Conservation (phyloP, 2,113 vertebrate species). For the Hystrix brachyura region DNA sequence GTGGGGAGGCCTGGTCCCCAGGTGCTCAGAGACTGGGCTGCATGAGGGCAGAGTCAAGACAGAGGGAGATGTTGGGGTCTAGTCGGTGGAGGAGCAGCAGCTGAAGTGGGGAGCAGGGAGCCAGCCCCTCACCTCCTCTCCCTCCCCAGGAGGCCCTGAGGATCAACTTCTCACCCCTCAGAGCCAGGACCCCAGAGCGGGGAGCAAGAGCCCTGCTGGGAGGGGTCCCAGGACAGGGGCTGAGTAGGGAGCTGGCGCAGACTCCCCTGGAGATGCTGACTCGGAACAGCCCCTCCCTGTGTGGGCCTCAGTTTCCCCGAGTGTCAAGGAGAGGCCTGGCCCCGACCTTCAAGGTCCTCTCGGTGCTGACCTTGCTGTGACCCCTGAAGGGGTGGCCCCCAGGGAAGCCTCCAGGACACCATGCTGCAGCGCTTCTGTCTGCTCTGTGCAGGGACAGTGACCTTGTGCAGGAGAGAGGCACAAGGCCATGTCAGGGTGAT, state of each 20-base stretch:
- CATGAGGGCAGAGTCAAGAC: too few species aligned
- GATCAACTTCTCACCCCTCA: background rate
- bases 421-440: background rate
- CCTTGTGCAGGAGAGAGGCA: too few species aligned
- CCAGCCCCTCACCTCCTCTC: background rate
- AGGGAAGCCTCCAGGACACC: too few species aligned
- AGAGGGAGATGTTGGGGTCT: background rate
- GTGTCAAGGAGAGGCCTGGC: background rate
- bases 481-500: too few species aligned
- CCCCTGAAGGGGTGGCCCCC: too few species aligned
- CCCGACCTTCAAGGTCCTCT: background rate
- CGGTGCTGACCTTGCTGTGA: too few species aligned
- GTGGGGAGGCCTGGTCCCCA: fast-evolving
- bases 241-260: background rate
- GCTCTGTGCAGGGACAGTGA: too few species aligned
- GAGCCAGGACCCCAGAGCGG: background rate
- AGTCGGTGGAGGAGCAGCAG: background rate
- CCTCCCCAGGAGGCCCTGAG: background rate
- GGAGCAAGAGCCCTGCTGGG: background rate
- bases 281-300: background rate
- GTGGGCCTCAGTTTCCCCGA: background rate
- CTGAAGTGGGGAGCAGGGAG: too few species aligned
- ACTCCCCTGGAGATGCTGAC: background rate
- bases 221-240: background rate
- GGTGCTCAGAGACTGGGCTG: too few species aligned